Conservation (phyloP, 2,888 invertebrate species). For the Eupithecia abbreviata region DNA sequence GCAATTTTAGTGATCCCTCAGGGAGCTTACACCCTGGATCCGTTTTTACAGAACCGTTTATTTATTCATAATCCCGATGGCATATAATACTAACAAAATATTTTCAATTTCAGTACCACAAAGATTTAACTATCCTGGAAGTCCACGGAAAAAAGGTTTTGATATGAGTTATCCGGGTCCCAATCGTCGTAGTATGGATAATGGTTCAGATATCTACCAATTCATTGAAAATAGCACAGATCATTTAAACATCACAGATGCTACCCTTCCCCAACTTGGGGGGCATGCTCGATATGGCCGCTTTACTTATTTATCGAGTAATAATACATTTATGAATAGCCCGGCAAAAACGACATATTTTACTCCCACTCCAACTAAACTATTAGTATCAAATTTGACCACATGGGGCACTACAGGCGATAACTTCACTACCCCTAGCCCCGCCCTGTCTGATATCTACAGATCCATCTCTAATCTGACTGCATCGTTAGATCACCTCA, state of each 20-base stretch:
- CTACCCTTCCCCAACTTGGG: neutral
- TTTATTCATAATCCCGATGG: neutral
- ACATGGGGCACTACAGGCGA: neutral
- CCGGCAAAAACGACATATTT: neutral
- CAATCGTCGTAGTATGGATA: neutral
- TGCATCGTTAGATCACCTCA: neutral
- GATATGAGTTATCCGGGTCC: neutral
- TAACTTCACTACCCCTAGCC: neutral
- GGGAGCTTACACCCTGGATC: too few species aligned
- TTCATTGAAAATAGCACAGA: neutral
- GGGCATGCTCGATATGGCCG: neutral
- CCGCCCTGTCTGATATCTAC: neutral
- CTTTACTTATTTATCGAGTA: neutral
- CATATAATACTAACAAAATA: neutral
- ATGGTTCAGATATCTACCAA: neutral
- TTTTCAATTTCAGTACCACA: slow-evolving; percentile 14
- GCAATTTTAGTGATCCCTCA: neutral
- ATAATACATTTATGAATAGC: neutral
- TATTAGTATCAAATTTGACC: neutral
- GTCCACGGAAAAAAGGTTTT: neutral
- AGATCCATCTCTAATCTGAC: neutral
- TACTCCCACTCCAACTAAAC: neutral
- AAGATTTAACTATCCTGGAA: slow-evolving; percentile 9
- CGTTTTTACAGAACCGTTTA: too few species aligned
- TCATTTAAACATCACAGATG: neutral